Percentiles rank a stretch among this genome's conserved stretches.
These are phyloP conservation scores for Physeter macrocephalus DNA, from an alignment of 2,113 vertebrate genomes.

Conservation along the genomic window DNA sequence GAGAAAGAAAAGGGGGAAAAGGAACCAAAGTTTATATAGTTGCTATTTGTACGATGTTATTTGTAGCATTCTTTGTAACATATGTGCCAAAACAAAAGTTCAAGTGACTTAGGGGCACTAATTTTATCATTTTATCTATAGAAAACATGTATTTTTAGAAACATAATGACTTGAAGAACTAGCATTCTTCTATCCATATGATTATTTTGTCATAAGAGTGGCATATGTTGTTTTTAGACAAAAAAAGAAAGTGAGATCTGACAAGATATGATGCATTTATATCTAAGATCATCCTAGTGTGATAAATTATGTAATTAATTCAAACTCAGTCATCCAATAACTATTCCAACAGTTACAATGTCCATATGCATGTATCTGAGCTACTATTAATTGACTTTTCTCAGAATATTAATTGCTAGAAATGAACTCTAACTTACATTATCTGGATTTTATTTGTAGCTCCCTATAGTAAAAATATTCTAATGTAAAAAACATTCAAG, in stretches of 20 bases:
- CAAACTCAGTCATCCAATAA: slow-evolving; percentile 13
- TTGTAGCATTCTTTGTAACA: not conserved
- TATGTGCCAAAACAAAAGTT: not conserved
- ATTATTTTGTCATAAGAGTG: not conserved
- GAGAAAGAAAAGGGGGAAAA: not conserved
- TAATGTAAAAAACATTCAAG: slow-evolving; percentile 16
- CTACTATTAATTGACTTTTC: not conserved
- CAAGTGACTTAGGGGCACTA: not conserved
- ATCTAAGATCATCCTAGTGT: slow-evolving; percentile 32
- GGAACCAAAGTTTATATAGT: not conserved
- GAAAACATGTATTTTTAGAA: slow-evolving; percentile 23
- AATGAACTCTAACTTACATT: slow-evolving; percentile 2
- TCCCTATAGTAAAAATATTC: not conserved
- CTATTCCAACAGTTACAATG: not conserved
- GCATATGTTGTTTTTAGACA: slow-evolving; percentile 17
- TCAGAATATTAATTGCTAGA: slow-evolving; percentile 17
- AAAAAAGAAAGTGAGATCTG: slow-evolving; percentile 24
- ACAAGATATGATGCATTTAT: slow-evolving; percentile 35
- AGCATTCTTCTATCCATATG: not conserved
- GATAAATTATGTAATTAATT: slow-evolving; percentile 47
- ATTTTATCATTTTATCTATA: slow-evolving; percentile 17
- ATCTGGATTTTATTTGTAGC: not conserved
- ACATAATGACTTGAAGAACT: not conserved
- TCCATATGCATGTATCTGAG: not conserved
- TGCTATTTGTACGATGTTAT: not conserved